phyloP scores from a whole-genome alignment of 2,797 vertebrate genomes.

The Enteromius paludinosus region DNA sequence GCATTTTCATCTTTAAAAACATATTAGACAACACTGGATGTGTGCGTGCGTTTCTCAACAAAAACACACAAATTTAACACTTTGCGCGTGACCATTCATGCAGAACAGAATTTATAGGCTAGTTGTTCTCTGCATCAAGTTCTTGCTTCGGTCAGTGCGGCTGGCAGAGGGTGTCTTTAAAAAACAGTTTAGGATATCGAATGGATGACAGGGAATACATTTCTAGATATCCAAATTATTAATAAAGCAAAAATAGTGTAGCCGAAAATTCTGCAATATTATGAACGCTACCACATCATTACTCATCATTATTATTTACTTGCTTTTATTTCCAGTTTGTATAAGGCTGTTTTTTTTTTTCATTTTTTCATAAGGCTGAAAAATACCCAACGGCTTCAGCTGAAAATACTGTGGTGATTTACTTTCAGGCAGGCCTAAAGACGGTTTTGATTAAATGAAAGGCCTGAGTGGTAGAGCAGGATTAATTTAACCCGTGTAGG shows the following conservation, averaged over 20 bases:
- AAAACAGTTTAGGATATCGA: background rate
- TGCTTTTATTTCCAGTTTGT: too few species aligned
- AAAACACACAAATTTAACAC: slow-evolving; percentile 5
- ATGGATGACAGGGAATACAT: background rate
- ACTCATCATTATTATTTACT: too few species aligned
- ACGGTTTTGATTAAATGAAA: slow-evolving; percentile 40
- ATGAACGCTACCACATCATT: background rate
- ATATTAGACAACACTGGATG: background rate
- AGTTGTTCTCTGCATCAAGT: slow-evolving; percentile 31
- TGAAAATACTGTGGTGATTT: background rate
- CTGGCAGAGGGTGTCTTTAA: background rate
- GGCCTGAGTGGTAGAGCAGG: slow-evolving; percentile 44
- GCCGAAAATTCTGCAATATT: too few species aligned
- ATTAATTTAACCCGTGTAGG: slow-evolving; percentile 12
- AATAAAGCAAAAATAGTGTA: background rate
- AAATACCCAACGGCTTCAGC: background rate
- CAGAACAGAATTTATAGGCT: slow-evolving; percentile 53
- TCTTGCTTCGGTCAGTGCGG: background rate
- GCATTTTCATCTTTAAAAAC: background rate
- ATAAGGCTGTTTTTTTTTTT: too few species aligned
- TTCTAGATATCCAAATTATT: background rate
- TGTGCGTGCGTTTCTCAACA: background rate
- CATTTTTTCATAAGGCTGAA: too few species aligned
- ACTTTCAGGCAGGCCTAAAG: background rate
- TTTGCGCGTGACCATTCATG: slow-evolving; percentile 23